Conservation (phyloP, 1,140 invertebrate species). For the Orius insidiosus region DNA sequence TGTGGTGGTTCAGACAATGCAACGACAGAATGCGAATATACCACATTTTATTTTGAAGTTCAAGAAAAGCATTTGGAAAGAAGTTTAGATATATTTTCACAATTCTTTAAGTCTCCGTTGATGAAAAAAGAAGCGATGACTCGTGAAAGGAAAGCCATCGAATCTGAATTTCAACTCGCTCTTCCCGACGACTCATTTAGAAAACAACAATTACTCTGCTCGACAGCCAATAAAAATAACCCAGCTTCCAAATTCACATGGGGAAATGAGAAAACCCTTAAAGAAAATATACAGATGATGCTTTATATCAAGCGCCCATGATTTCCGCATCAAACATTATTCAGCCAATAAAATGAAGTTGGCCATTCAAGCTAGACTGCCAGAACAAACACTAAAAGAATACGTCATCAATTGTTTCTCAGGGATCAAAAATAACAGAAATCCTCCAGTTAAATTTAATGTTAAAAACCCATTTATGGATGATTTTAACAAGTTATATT, state of each 20-base stretch:
- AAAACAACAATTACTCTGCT: slow-evolving; percentile 54
- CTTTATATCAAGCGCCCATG: slow-evolving; percentile 49
- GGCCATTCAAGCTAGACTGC: slow-evolving; percentile 59
- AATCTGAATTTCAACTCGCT: slow-evolving; percentile 73
- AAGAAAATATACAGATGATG: slow-evolving; percentile 45
- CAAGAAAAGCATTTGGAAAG: slow-evolving; percentile 54
- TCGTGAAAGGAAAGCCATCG: slow-evolving; percentile 75
- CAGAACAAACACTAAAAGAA: slow-evolving; percentile 52
- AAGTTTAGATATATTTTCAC: slow-evolving; percentile 69
- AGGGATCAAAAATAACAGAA: slow-evolving; percentile 41
- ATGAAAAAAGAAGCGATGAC: slow-evolving; percentile 74
- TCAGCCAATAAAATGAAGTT: slow-evolving; percentile 78
- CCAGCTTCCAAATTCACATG: slow-evolving; percentile 67
- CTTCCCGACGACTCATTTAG: slow-evolving; percentile 44
- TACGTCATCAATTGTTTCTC: slow-evolving; percentile 44
- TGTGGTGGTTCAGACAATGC: slow-evolving; percentile 34
- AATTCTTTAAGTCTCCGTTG: slow-evolving; percentile 75
- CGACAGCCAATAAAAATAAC: slow-evolving; percentile 30
- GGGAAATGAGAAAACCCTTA: slow-evolving; percentile 65
- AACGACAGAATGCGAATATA: slow-evolving; percentile 55
- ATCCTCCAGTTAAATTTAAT: slow-evolving; percentile 40
- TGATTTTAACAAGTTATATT: slow-evolving; percentile 54
- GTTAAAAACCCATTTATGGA: slow-evolving; percentile 33
- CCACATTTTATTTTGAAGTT: slow-evolving; percentile 75
- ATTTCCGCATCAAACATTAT: slow-evolving; percentile 68